Percentiles rank a stretch among this genome's conserved stretches.
Conservation (phyloP, 2,113 vertebrate species). For the Tragelaphus buxtoni region DNA sequence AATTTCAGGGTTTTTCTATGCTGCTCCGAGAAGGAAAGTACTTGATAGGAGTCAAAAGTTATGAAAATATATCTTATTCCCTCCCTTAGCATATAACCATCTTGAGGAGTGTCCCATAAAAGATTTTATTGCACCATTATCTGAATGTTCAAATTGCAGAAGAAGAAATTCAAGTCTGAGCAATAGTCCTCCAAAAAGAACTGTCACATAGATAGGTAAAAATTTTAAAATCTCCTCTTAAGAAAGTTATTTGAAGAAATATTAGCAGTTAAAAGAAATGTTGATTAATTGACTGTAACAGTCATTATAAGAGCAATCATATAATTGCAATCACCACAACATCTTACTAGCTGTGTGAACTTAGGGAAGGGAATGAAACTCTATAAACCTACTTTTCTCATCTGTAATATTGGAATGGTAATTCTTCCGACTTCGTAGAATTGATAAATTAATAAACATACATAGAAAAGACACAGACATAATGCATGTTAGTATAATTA, state of each 20-base stretch:
- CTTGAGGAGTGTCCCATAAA: slow-evolving; percentile 47
- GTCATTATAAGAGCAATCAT: not conserved
- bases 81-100: slow-evolving; percentile 39
- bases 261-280: slow-evolving; percentile 17
- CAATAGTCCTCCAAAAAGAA: slow-evolving; percentile 7
- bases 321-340: not conserved
- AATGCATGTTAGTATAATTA: not conserved
- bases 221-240: not conserved
- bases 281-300: not conserved
- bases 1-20: slow-evolving; percentile 36
- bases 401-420: not conserved
- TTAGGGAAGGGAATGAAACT: slow-evolving; percentile 18
- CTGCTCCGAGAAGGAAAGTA: not conserved
- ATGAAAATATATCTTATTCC: slow-evolving; percentile 58
- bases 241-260: slow-evolving; percentile 14
- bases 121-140: slow-evolving; percentile 61
- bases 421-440: not conserved
- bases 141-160: slow-evolving; percentile 38
- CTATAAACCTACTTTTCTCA: not conserved
- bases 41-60: slow-evolving; percentile 55
- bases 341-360: not conserved
- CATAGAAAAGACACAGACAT: not conserved
- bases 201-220: not conserved
- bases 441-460: not conserved
- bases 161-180: slow-evolving; percentile 42